Evolutionary conservation across 92 coral and sea anemone genomes (phyloP).

Genomic region (Palythoa grandis): DNA sequence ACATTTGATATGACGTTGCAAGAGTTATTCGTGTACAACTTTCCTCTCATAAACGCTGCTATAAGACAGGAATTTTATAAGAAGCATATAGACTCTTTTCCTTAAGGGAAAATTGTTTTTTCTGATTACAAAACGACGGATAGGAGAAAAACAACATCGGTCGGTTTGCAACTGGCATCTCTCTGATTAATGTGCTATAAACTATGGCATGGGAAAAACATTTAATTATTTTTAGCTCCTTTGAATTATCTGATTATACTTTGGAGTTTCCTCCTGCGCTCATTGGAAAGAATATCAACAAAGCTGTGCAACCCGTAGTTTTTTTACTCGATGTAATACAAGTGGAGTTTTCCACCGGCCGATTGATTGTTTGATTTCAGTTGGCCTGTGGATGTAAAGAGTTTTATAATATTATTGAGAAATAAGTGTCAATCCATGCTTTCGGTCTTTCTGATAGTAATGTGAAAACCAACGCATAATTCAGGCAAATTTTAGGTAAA

Average conservation of each 20-base stretch:
- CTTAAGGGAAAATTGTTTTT: not conserved
- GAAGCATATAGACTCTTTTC: not conserved
- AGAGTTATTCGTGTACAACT: not conserved
- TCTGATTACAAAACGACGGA: not conserved
- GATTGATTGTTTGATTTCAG: constrained; percentile 26
- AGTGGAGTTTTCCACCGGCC: not conserved
- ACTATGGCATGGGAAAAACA: constrained; percentile 6
- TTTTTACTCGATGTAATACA: not conserved
- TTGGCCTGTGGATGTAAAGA: not conserved
- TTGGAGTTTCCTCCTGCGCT: constrained; percentile 6
- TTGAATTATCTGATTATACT: constrained; percentile 26
- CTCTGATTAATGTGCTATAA: constrained; percentile 40
- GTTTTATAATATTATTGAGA: constrained; percentile 6
- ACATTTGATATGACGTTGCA: not conserved
- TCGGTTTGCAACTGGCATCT: not conserved
- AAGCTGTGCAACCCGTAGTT: constrained; percentile 15
- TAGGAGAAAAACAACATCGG: constrained; percentile 7
- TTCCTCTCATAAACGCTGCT: not conserved
- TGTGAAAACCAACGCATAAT: not conserved
- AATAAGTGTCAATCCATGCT: not conserved
- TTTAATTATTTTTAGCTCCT: constrained; percentile 46
- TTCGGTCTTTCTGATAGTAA: not conserved
- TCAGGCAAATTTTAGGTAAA: constrained; percentile 3
- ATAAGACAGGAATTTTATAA: not conserved
- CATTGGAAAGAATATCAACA: constrained; percentile 10